These are phyloP conservation scores for Tragelaphus buxtoni DNA, from an alignment of 2,113 vertebrate genomes.

Conservation along the genomic window DNA sequence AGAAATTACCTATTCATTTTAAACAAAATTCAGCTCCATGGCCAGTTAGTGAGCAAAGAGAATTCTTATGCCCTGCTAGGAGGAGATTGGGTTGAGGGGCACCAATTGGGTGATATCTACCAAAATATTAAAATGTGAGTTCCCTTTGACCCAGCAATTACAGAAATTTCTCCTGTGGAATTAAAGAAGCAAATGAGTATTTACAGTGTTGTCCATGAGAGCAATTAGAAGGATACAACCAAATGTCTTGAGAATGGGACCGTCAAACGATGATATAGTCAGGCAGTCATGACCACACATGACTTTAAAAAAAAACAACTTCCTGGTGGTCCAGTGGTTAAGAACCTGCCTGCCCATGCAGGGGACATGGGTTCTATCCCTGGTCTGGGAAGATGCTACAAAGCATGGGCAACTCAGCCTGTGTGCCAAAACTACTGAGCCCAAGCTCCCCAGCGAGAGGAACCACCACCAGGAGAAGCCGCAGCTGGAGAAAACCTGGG, in stretches of 20 bases:
- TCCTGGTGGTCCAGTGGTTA: neutral
- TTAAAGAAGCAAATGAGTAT: neutral
- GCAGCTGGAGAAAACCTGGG: neutral
- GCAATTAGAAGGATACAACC: neutral
- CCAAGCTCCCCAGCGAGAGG: neutral
- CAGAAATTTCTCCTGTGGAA: neutral
- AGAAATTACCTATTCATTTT: neutral
- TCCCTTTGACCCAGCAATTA: neutral
- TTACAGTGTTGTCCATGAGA: neutral
- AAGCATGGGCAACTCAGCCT: neutral
- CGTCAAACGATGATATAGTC: neutral
- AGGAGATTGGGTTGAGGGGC: neutral
- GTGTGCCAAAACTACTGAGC: neutral
- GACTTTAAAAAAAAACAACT: neutral
- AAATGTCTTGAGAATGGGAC: neutral
- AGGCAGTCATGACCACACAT: neutral
- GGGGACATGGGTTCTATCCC: neutral
- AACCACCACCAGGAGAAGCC: neutral
- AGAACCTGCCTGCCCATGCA: neutral
- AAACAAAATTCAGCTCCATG: neutral
- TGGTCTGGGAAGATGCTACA: neutral
- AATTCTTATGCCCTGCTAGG: neutral
- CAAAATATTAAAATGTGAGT: neutral
- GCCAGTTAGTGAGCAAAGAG: neutral
- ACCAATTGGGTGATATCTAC: neutral